A percentile compares a stretch with the other conserved stretches of the same genome.
These are phyloP conservation scores for Gila robusta DNA, from an alignment of 2,797 vertebrate species.

Conservation along the genomic window DNA sequence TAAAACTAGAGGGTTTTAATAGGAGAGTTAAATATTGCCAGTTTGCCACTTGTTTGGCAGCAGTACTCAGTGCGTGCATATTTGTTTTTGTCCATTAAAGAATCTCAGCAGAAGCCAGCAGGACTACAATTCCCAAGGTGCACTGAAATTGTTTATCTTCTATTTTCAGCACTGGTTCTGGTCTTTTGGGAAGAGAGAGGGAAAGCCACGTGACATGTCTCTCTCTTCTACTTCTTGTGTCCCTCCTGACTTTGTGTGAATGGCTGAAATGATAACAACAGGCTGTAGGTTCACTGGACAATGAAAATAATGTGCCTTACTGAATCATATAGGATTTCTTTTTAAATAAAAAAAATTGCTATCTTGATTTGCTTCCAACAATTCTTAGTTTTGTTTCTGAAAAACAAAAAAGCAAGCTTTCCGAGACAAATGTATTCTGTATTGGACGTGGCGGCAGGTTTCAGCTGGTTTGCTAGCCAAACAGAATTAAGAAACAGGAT, in stretches of 20 bases:
- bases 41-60: neutral
- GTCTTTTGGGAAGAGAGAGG: constrained; percentile 16
- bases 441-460: neutral
- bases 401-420: neutral
- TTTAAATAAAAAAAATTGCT: neutral
- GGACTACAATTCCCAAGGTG: constrained; percentile 48
- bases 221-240: neutral
- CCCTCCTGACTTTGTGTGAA: constrained; percentile 10
- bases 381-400: neutral
- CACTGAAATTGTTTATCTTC: constrained; percentile 40
- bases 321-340: neutral
- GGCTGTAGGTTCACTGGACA: neutral
- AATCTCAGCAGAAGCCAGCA: neutral
- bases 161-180: constrained; percentile 31
- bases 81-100: constrained; percentile 25
- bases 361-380: neutral
- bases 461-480: neutral
- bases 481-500: neutral
- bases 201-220: neutral
- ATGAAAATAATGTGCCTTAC: neutral
- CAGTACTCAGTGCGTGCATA: neutral
- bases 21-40: constrained; percentile 6
- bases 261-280: constrained; percentile 13
- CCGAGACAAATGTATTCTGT: neutral
- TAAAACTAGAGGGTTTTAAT: constrained; percentile 13